These are phyloP conservation scores for Epizoanthus rinbou DNA, from an alignment of 92 coral and sea anemone species.

Conservation along the genomic window DNA sequence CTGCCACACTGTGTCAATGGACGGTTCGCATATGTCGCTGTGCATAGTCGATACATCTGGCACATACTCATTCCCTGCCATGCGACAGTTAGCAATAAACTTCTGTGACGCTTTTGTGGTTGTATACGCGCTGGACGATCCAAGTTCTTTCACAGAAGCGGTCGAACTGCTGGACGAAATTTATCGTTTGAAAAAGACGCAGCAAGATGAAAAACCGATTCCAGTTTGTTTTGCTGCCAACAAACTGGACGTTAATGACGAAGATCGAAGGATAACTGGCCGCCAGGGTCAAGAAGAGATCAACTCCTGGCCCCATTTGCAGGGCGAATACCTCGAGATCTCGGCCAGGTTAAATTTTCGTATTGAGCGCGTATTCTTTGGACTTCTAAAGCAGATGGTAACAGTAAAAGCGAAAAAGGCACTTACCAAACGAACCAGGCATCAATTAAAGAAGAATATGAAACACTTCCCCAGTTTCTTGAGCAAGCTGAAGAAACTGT, in stretches of 20 bases:
- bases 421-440: slow-evolving; percentile 1
- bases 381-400: slow-evolving; percentile 33
- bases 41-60: slow-evolving; percentile 85
- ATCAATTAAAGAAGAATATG: slow-evolving; percentile 13
- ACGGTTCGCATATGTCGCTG: slow-evolving; percentile 53
- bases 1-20: slow-evolving; percentile 60
- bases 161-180: slow-evolving; percentile 59
- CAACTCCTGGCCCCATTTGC: slow-evolving; percentile 47
- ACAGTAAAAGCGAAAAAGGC: slow-evolving; percentile 31
- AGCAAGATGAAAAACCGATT: slow-evolving; percentile 21
- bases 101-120: slow-evolving; percentile 77
- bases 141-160: slow-evolving; percentile 69
- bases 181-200: slow-evolving; percentile 39
- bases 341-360: slow-evolving; percentile 68
- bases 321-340: slow-evolving; percentile 76
- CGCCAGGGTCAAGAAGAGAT: slow-evolving; percentile 56
- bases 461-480: slow-evolving; percentile 10
- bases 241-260: slow-evolving; percentile 66
- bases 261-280: slow-evolving; percentile 50
- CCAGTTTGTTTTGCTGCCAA: slow-evolving; percentile 70
- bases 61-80: slow-evolving; percentile 76
- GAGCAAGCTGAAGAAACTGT: slow-evolving; percentile 6
- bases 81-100: slow-evolving; percentile 71
- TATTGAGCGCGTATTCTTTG: slow-evolving; percentile 54
- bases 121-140: slow-evolving; percentile 69